A percentile compares a stretch with the other conserved stretches of the same genome.
Evolutionary conservation across 1,140 invertebrate genomes (phyloP).

Genomic region (Drosophila tropicalis): DNA sequence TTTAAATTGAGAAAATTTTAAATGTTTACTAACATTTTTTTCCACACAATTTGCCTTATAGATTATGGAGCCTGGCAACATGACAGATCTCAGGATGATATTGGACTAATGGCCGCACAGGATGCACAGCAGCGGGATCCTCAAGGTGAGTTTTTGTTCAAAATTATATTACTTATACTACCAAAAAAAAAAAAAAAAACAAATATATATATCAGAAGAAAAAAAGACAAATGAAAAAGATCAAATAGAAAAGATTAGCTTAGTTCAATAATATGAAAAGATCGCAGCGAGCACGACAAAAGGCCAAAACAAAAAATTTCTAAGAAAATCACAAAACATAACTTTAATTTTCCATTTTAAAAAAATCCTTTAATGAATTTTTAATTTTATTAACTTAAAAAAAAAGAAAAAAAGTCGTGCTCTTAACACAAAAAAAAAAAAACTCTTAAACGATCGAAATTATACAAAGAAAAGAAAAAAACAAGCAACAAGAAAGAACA

Average conservation of each 20-base stretch:
- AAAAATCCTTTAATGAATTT: background rate
- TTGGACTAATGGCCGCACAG: constrained; percentile 88
- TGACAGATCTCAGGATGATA: constrained; percentile 88
- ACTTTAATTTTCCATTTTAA: constrained; percentile 3
- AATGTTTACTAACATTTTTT: background rate
- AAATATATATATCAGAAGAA: constrained; percentile 51
- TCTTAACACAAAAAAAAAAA: constrained; percentile 57
- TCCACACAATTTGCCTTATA: constrained; percentile 55
- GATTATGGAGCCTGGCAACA: constrained; percentile 88
- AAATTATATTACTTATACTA: constrained; percentile 38
- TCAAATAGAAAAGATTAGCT: constrained; percentile 62
- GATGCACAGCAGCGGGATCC: constrained; percentile 90
- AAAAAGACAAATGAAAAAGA: constrained; percentile 78
- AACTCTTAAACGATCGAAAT: constrained; percentile 72
- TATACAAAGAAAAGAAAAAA: constrained; percentile 48
- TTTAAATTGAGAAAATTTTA: background rate
- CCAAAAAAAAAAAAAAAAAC: constrained; percentile 16
- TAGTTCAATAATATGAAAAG: constrained; percentile 25
- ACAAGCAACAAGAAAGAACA: constrained; percentile 73
- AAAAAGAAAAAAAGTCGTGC: constrained; percentile 50
- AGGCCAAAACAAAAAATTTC: constrained; percentile 62
- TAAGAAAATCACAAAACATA: constrained; percentile 37
- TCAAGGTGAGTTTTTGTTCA: constrained; percentile 88
- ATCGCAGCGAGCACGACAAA: constrained; percentile 68
- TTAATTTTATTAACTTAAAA: background rate